These are phyloP conservation scores for Dermochelys coriacea DNA, from an alignment of 2,797 vertebrate species.

Conservation along the genomic window DNA sequence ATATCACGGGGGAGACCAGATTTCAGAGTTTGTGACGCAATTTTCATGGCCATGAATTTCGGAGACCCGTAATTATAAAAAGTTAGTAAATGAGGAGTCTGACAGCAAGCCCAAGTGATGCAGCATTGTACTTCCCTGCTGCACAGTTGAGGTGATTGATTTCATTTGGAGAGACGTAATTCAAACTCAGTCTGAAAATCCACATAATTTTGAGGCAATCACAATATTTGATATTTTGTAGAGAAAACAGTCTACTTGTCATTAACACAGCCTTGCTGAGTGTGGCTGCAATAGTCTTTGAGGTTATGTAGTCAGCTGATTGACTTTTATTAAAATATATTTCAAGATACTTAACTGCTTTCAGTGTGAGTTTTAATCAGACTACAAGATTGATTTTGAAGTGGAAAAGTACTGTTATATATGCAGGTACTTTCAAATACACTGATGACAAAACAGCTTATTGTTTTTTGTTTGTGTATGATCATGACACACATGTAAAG, in stretches of 20 bases:
- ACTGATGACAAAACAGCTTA: not conserved
- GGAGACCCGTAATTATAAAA: not conserved
- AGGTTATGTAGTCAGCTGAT: conserved; percentile 12
- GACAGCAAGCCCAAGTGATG: not conserved
- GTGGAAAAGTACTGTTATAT: not conserved
- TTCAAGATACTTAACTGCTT: not conserved
- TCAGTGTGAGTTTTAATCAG: conserved; percentile 38
- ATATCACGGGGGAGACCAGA: too few species aligned
- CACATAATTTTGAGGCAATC: not conserved
- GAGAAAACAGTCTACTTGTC: not conserved
- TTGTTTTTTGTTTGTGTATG: not conserved
- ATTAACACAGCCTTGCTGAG: not conserved
- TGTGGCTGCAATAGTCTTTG: not conserved
- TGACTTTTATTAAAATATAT: not conserved
- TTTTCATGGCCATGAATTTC: too few species aligned
- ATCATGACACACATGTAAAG: not conserved
- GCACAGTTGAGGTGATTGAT: not conserved
- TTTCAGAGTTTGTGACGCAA: too few species aligned
- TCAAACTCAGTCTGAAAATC: conserved; percentile 14
- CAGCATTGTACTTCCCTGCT: not conserved
- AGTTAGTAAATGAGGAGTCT: conserved; percentile 6
- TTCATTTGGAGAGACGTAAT: not conserved
- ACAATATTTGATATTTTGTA: not conserved
- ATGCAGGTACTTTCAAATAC: not conserved
- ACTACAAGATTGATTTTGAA: not conserved